Evolutionary conservation across 2,797 vertebrate species (phyloP).

Genomic region (Enteromius fasciolatus): DNA sequence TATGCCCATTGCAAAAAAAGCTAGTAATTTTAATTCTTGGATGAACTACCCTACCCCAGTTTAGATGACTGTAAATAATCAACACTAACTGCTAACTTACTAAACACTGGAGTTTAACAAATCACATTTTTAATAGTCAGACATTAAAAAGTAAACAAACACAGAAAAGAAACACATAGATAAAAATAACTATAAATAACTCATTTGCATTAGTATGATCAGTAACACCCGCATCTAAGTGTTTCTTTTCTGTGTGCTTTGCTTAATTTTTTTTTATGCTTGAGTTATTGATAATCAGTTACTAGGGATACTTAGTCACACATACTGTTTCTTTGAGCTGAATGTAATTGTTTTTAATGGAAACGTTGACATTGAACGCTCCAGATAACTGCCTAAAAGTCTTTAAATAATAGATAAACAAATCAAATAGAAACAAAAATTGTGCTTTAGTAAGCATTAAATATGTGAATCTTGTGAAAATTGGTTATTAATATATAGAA

Average conservation of each 20-base stretch:
- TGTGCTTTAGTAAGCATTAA: not conserved
- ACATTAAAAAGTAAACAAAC: too few species aligned
- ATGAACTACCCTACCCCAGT: not conserved
- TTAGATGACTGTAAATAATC: constrained; percentile 26
- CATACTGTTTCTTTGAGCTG: not conserved
- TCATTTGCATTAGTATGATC: too few species aligned
- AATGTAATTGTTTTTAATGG: not conserved
- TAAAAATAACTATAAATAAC: too few species aligned
- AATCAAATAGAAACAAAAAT: not conserved
- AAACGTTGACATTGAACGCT: not conserved
- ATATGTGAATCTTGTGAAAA: not conserved
- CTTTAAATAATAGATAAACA: not conserved
- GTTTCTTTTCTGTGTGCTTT: constrained; percentile 4
- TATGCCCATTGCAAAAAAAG: too few species aligned
- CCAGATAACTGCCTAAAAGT: not conserved
- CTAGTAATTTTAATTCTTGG: not conserved
- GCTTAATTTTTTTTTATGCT: constrained; percentile 8
- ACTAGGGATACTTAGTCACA: not conserved
- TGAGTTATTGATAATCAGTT: not conserved
- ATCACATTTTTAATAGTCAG: constrained; percentile 30
- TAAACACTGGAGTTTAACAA: constrained; percentile 46
- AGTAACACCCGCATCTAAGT: constrained; percentile 3
- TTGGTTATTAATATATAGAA: not conserved
- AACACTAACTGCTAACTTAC: constrained; percentile 23
- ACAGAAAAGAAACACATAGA: too few species aligned